Base-by-base conservation (phyloP, 2,113 vertebrate genomes). In the Hyla sarda region DNA sequence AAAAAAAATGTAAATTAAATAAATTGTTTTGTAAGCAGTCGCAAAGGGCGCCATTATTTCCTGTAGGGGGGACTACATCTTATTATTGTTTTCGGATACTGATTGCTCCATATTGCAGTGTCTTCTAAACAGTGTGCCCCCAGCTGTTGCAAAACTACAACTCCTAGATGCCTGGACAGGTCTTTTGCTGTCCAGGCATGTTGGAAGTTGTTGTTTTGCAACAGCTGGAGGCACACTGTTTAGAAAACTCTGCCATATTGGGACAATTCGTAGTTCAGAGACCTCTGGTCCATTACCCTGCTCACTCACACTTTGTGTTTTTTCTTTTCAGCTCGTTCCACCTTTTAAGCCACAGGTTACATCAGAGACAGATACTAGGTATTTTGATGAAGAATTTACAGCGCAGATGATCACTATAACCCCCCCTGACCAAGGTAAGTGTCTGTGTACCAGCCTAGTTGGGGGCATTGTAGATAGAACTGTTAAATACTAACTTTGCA, bases 331-430 rank as follows among this genome's bases (percentile, higher is more conserved):
- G 97, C 95, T 99, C 91, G 92, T 94, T 87, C 96, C 97, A 1
- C 97, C 96, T 0, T 98, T 99, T 94, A 98, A 98, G 92, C 96
- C 97, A 87, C 97, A 98, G 92, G 97, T 98, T 91, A 97, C 97
- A 48, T 98, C 97, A 1, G 97, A 98, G 93, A 98, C 96, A 0
- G 97, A 99, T 89, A 98, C 97, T 0, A 92, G 97, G 91, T 98
- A 98, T 89, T 98, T 98, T 34, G 97, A 98, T 75, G 97, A 98
- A 93, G 97, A 98, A 94, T 98, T 98, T 90, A 98, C 97, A 25
- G 97, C 94, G 87, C 96, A 98, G 93, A 98, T 96, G 93, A 98
- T 97, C 94, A 98, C 98, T 78, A 98, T 99, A 90, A 99, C 97
- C 11, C 97, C 97, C 45, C 97, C 98, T 1, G 97, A 97, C 95